Conservation (phyloP, 2,797 vertebrate genomes). For the Malacoctenus gilli region DNA sequence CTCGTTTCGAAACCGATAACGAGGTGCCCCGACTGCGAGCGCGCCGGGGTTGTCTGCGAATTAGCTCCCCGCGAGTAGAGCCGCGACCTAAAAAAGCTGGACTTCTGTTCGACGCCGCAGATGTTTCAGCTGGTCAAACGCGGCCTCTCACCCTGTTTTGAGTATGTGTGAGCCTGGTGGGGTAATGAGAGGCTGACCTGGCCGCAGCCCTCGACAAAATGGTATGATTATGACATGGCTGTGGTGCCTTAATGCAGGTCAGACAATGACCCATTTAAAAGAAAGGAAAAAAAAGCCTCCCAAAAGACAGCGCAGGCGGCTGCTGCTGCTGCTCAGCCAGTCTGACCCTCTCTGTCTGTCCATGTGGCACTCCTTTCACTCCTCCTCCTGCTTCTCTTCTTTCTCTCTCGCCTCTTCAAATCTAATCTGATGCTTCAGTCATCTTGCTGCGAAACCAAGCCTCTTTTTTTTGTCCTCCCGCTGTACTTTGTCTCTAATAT, state of each 20-base stretch:
- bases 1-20: slow-evolving; percentile 44
- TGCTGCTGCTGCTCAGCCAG: slow-evolving; percentile 59
- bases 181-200: slow-evolving; percentile 64
- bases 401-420: background rate
- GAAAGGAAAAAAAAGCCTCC: no score
- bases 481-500: background rate
- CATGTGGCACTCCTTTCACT: slow-evolving; percentile 19
- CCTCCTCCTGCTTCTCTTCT: slow-evolving; percentile 9
- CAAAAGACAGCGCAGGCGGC: slow-evolving; percentile 61
- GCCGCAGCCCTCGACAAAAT: slow-evolving; percentile 55
- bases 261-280: slow-evolving; percentile 79
- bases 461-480: background rate
- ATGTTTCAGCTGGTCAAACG: slow-evolving; percentile 23
- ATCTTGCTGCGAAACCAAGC: background rate
- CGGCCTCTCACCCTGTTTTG: slow-evolving; percentile 49
- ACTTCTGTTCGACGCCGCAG: slow-evolving; percentile 30
- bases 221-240: slow-evolving; percentile 73
- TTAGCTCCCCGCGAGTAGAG: slow-evolving; percentile 26
- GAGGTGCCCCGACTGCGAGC: no score
- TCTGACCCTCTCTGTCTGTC: slow-evolving; percentile 57
- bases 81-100: slow-evolving; percentile 13
- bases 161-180: slow-evolving; percentile 37
- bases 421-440: no score
- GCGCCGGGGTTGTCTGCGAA: no score
- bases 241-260: slow-evolving; percentile 72